Evolutionary conservation across 2,888 invertebrate species (phyloP).

Genomic region (Galeopsomyia nigrocyanea): DNA sequence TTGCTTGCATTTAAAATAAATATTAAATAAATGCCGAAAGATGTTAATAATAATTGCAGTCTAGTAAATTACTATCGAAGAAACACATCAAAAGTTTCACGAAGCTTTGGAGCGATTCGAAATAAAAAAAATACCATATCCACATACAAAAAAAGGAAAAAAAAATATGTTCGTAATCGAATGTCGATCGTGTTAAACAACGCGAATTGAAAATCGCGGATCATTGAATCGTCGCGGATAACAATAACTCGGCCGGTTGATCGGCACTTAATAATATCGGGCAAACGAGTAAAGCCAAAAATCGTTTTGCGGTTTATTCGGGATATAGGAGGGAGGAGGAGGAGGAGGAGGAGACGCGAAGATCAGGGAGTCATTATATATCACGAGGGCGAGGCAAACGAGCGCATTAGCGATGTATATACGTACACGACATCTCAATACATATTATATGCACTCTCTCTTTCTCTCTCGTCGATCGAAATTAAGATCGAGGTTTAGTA

Average conservation of each 20-base stretch:
- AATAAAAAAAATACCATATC: too few relatives aligned
- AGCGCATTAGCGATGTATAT: constrained; percentile 43
- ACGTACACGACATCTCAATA: constrained; percentile 39
- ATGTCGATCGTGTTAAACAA: too few relatives aligned
- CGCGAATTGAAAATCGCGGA: background rate
- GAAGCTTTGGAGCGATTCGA: too few relatives aligned
- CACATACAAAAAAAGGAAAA: too few relatives aligned
- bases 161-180: too few relatives aligned
- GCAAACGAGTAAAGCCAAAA: background rate
- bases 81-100: too few relatives aligned
- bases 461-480: too few relatives aligned
- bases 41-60: too few relatives aligned
- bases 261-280: constrained; percentile 17
- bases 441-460: background rate
- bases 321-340: constrained; percentile 61
- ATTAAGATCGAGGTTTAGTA: constrained; percentile 47
- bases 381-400: constrained; percentile 66
- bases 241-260: too few relatives aligned
- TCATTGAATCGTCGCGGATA: background rate
- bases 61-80: too few relatives aligned
- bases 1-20: too few relatives aligned
- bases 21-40: too few relatives aligned
- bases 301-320: constrained; percentile 55
- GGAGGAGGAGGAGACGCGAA: constrained; percentile 52
- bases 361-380: constrained; percentile 54